phyloP scores from a whole-genome alignment of 2,113 vertebrate species.

The Sylvietta virens region DNA sequence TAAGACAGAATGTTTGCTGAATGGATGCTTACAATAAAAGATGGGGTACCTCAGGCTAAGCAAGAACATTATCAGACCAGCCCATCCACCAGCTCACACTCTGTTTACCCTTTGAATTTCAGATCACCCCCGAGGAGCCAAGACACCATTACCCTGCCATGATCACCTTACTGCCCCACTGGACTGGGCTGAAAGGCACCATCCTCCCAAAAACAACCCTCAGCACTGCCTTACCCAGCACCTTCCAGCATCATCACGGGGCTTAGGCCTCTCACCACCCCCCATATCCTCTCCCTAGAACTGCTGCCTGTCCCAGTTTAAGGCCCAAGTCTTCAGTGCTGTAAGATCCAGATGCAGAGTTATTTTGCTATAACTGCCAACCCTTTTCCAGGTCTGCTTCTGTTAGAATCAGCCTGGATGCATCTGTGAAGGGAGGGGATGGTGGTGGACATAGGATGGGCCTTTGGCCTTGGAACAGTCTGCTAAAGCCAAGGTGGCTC shows the following conservation, averaged over 20 bases:
- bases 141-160: background rate
- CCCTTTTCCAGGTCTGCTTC: background rate
- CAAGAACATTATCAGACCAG: background rate
- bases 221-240: background rate
- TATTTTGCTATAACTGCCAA: background rate
- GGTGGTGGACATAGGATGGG: too few species aligned
- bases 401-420: background rate
- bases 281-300: fast-evolving
- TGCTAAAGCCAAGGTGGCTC: background rate
- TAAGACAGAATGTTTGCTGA: background rate
- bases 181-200: background rate
- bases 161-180: background rate
- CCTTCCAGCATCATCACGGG: fast-evolving
- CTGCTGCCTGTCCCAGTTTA: background rate
- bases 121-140: fast-evolving
- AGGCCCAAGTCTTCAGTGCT: background rate
- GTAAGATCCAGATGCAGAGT: background rate
- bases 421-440: background rate
- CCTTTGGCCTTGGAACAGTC: background rate
- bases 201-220: background rate
- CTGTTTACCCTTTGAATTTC: fast-evolving
- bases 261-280: too few species aligned
- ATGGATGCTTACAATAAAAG: background rate
- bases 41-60: background rate
- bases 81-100: too few species aligned